These are phyloP conservation scores for Drosophila carrolli DNA, from an alignment of 1,140 invertebrate species.

Conservation along the genomic window DNA sequence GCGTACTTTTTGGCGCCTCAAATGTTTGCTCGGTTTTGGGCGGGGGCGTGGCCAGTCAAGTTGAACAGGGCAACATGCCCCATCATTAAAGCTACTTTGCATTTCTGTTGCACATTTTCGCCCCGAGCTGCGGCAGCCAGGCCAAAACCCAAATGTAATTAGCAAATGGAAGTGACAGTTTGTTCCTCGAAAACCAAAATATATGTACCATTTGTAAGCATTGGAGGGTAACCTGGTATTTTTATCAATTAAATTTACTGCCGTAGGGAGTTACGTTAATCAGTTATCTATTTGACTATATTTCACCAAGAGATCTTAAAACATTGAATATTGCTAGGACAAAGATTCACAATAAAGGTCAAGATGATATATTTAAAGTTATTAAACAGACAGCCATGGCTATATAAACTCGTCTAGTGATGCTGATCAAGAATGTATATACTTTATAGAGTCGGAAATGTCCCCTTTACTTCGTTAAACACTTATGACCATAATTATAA, in stretches of 20 bases:
- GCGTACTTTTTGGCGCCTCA: constrained; percentile 60
- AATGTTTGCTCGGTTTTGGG: constrained; percentile 47
- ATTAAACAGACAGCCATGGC: too few species aligned
- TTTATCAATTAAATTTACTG: constrained; percentile 5
- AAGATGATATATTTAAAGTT: too few species aligned
- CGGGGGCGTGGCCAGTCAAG: constrained; percentile 15
- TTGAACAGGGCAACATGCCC: constrained; percentile 1
- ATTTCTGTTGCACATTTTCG: constrained; percentile 66
- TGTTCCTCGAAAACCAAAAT: constrained; percentile 11
- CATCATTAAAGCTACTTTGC: constrained; percentile 49
- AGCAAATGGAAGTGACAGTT: constrained; percentile 49
- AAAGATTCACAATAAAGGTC: too few species aligned
- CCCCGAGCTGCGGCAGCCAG: constrained; percentile 2
- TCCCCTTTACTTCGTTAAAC: too few species aligned
- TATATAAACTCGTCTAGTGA: too few species aligned
- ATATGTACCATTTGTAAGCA: neutral
- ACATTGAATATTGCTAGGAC: too few species aligned
- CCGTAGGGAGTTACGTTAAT: too few species aligned
- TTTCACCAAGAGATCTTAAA: too few species aligned
- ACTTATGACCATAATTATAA: too few species aligned
- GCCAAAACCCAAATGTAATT: constrained; percentile 59
- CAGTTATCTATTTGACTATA: too few species aligned
- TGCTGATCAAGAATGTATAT: too few species aligned
- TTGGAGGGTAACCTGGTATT: neutral
- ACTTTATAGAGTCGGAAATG: too few species aligned